phyloP scores from a whole-genome alignment of 2,113 vertebrate species.

The Coturnix japonica region DNA sequence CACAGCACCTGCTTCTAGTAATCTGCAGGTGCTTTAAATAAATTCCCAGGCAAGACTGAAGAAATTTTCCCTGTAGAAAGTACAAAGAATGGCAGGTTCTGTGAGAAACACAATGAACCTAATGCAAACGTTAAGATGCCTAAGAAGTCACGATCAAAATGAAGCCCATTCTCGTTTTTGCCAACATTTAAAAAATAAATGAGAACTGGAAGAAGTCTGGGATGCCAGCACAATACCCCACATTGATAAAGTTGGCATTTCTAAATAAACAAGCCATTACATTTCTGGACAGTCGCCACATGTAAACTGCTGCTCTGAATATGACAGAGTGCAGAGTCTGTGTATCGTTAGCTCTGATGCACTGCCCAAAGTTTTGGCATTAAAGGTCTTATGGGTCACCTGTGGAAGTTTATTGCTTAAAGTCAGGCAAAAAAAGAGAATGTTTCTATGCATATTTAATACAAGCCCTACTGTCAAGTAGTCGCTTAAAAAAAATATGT shows the following conservation, averaged over 20 bases:
- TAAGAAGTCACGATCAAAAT: background rate
- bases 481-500: background rate
- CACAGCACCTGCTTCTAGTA: background rate
- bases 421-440: background rate
- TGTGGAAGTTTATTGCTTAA: background rate
- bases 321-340: background rate
- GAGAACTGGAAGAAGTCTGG: background rate
- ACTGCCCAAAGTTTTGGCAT: background rate
- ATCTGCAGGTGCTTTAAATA: background rate
- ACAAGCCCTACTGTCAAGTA: background rate
- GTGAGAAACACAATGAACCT: background rate
- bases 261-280: background rate
- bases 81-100: background rate
- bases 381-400: background rate
- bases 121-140: background rate
- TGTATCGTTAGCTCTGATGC: background rate
- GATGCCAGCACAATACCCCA: background rate
- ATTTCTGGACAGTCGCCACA: background rate
- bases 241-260: background rate
- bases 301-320: background rate
- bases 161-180: background rate
- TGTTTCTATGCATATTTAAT: background rate
- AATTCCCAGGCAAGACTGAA: background rate
- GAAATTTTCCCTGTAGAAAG: background rate
- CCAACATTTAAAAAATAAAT: background rate